Conservation (phyloP, 2,888 invertebrate genomes). For the Drosophila infuscata region DNA sequence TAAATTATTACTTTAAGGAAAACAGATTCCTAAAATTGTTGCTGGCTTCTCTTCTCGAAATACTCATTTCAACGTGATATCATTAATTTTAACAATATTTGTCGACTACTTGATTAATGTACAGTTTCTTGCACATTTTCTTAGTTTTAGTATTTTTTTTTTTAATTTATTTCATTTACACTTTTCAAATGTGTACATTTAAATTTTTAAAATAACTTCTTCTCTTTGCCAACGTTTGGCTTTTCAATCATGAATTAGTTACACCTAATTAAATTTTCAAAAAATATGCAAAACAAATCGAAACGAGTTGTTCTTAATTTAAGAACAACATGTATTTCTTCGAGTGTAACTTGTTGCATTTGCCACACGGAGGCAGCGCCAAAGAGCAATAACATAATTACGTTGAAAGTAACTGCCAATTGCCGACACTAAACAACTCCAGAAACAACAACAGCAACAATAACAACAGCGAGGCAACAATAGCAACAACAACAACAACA, state of each 20-base stretch:
- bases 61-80: not conserved
- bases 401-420: constrained; percentile 74
- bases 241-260: accelerated
- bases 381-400: constrained; percentile 74
- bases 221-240: not conserved
- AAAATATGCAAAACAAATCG: not conserved
- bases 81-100: not conserved
- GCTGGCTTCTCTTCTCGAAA: not conserved
- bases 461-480: constrained; percentile 26
- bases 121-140: not conserved
- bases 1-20: not conserved
- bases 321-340: constrained; percentile 1
- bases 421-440: constrained; percentile 71
- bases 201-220: not conserved
- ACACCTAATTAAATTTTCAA: not conserved
- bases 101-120: not conserved
- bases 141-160: not conserved
- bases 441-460: constrained; percentile 55
- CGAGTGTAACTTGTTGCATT: constrained; percentile 42
- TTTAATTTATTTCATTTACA: not conserved
- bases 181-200: not conserved
- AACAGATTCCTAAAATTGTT: too few species aligned
- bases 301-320: not conserved
- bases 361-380: constrained; percentile 54
- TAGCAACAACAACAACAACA: constrained; percentile 26